Evolutionary conservation across 2,113 vertebrate genomes (phyloP).

Genomic region (Hemichromis elongatus): DNA sequence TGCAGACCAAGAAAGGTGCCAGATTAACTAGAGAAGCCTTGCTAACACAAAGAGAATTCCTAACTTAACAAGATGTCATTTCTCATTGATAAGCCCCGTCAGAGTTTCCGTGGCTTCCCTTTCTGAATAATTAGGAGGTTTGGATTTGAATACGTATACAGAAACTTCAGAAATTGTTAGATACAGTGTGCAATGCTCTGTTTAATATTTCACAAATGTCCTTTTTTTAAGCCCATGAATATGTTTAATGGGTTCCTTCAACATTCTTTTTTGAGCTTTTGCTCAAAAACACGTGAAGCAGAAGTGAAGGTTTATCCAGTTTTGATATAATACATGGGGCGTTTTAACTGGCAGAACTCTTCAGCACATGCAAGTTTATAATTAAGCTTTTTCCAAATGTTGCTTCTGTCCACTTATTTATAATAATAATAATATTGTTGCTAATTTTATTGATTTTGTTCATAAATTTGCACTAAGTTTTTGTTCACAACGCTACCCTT

Average conservation of each 20-base stretch:
- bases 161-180: slow-evolving; percentile 56
- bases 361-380: not conserved
- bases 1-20: slow-evolving; percentile 72
- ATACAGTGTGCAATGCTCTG: slow-evolving; percentile 44
- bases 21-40: slow-evolving; percentile 73
- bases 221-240: slow-evolving; percentile 40
- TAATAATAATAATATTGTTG: not conserved
- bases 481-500: not conserved
- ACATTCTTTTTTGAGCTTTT: slow-evolving; percentile 24
- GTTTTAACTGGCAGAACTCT: not conserved
- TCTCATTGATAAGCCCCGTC: slow-evolving; percentile 68
- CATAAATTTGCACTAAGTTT: not conserved
- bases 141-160: slow-evolving; percentile 65
- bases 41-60: slow-evolving; percentile 78
- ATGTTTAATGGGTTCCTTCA: slow-evolving; percentile 60
- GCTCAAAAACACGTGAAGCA: slow-evolving; percentile 16
- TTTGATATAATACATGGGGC: not conserved
- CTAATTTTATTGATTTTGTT: slow-evolving; percentile 13
- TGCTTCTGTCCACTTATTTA: not conserved
- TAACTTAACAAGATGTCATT: slow-evolving; percentile 77
- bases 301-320: slow-evolving; percentile 27
- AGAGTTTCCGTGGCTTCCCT: slow-evolving; percentile 45
- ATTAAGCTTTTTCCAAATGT: not conserved
- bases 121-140: slow-evolving; percentile 69
- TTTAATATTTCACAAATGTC: slow-evolving; percentile 65